Evolutionary conservation across 2,797 vertebrate genomes (phyloP).

Genomic region (Lacerta bilineata): DNA sequence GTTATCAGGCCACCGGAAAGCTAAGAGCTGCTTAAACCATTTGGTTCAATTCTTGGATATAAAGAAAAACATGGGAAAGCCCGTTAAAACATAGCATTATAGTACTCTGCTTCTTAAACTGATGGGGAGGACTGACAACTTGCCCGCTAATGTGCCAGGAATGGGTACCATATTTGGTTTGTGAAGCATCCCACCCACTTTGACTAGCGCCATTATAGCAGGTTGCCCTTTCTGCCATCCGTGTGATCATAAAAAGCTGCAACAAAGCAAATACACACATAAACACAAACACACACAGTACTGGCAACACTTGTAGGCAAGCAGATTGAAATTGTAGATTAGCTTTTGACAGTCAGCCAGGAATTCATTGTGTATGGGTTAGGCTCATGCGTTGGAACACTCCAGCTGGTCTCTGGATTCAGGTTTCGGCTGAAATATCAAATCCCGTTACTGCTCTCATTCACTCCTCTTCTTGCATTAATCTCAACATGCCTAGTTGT

Average conservation of each 20-base stretch:
- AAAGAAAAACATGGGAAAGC: too few species aligned
- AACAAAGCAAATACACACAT: neutral
- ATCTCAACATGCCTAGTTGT: neutral
- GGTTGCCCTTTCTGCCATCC: neutral
- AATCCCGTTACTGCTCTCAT: neutral
- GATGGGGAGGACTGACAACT: too few species aligned
- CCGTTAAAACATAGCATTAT: too few species aligned
- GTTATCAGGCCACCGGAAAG: too few species aligned
- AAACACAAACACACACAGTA: neutral
- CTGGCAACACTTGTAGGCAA: neutral
- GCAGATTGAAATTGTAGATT: constrained; percentile 12
- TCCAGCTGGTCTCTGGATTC: neutral
- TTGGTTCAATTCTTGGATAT: too few species aligned
- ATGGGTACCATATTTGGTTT: too few species aligned
- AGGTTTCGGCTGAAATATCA: constrained; percentile 22
- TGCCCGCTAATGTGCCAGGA: too few species aligned
- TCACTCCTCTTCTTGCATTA: neutral
- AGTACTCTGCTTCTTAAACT: too few species aligned
- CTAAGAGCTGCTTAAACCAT: too few species aligned
- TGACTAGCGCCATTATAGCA: too few species aligned
- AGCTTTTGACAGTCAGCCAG: neutral
- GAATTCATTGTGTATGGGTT: neutral
- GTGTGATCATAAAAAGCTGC: neutral
- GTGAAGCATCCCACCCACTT: too few species aligned
- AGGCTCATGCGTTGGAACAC: neutral